These are phyloP conservation scores for Hypanus sabinus DNA, from an alignment of 2,113 vertebrate genomes.

Conservation along the genomic window DNA sequence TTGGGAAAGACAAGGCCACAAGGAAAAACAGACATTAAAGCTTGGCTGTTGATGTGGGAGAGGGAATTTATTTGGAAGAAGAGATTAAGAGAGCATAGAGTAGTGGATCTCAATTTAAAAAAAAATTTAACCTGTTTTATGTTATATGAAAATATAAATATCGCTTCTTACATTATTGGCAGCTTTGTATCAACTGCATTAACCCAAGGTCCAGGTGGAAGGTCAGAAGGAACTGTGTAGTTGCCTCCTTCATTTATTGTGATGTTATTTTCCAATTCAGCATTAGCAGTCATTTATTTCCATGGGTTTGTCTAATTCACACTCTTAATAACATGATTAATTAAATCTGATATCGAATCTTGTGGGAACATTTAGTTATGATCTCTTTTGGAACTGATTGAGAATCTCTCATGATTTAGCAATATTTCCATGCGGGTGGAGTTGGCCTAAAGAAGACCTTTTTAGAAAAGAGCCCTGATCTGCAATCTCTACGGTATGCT, in stretches of 20 bases:
- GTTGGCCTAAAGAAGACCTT: constrained; percentile 97
- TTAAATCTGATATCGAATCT: background rate
- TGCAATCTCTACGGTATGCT: constrained; percentile 87
- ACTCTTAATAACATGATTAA: background rate
- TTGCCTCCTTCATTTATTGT: background rate
- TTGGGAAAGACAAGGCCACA: too few species aligned
- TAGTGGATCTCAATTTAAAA: background rate
- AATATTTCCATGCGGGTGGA: constrained; percentile 96
- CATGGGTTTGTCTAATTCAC: background rate
- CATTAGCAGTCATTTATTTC: background rate
- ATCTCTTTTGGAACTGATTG: background rate
- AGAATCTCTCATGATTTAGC: constrained; percentile 54
- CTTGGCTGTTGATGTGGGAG: background rate
- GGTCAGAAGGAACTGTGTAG: background rate
- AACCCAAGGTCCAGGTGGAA: background rate
- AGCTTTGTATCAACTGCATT: too few species aligned
- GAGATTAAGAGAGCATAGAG: background rate
- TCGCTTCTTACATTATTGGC: too few species aligned
- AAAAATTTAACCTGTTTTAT: background rate
- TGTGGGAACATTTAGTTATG: background rate
- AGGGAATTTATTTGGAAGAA: background rate
- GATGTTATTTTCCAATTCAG: background rate
- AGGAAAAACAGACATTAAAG: background rate
- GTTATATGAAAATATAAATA: background rate
- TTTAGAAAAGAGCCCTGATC: constrained; percentile 92